phyloP scores from a whole-genome alignment of 2,888 invertebrate genomes.

The Entomobrya proxima region DNA sequence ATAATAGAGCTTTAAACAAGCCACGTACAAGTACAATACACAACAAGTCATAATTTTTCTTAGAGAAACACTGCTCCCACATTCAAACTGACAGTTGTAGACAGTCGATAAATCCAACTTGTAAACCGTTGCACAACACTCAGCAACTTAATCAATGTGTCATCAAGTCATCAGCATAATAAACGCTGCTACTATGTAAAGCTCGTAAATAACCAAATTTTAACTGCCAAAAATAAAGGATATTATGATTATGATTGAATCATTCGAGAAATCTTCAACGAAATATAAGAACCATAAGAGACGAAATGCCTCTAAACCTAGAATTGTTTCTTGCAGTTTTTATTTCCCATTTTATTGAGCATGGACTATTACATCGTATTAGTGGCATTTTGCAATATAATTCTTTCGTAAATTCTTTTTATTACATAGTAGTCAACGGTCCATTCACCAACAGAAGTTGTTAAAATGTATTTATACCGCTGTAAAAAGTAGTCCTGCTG shows the following conservation, averaged over 20 bases:
- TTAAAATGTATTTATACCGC: not conserved
- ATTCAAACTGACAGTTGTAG: constrained; percentile 18
- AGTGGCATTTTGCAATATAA: not conserved
- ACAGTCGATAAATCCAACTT: constrained; percentile 2
- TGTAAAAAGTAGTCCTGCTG: too few relatives aligned
- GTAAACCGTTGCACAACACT: constrained; percentile 1
- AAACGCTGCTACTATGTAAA: not conserved
- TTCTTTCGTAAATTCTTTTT: not conserved
- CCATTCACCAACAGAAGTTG: not conserved
- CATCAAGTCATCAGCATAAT: constrained; percentile 45
- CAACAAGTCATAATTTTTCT: too few relatives aligned
- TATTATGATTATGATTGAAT: not conserved
- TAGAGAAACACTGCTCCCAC: not conserved
- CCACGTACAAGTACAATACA: too few relatives aligned
- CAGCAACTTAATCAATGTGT: constrained; percentile 39
- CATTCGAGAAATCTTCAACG: not conserved
- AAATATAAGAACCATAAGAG: too few relatives aligned
- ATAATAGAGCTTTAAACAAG: too few relatives aligned
- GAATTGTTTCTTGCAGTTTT: not conserved
- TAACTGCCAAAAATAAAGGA: constrained; percentile 8
- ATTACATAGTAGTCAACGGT: too few relatives aligned
- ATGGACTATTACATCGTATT: not conserved
- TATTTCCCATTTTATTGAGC: not conserved
- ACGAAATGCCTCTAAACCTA: not conserved
- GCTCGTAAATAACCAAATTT: constrained; percentile 37